These are phyloP conservation scores for Chromobotia macracanthus DNA, from an alignment of 2,797 vertebrate genomes.

Conservation along the genomic window DNA sequence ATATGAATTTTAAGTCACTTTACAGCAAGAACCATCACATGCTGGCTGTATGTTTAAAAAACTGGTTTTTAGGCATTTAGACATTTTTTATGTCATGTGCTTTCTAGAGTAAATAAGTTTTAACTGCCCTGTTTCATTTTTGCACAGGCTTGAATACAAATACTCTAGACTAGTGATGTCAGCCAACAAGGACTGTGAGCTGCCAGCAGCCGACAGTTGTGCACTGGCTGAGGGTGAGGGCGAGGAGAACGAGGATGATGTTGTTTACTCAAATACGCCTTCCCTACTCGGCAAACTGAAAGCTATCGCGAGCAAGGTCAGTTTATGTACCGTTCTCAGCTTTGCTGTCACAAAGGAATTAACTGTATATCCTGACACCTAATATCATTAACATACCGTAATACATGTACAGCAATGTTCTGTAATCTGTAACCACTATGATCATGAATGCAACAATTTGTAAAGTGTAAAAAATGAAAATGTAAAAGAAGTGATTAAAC, in stretches of 20 bases:
- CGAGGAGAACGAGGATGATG: constrained; percentile 87
- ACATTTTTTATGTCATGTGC: not conserved
- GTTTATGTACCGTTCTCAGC: constrained; percentile 38
- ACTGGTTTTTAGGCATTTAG: no score
- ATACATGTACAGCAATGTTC: no score
- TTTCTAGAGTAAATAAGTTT: not conserved
- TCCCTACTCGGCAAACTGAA: constrained; percentile 93
- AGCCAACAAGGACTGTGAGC: constrained; percentile 93
- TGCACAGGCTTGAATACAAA: constrained; percentile 91
- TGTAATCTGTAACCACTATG: not conserved
- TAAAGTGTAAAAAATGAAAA: not conserved
- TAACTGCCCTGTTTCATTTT: not conserved
- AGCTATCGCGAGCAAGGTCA: constrained; percentile 94
- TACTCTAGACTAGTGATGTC: constrained; percentile 97
- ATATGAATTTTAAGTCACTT: not conserved
- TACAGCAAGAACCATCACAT: not conserved
- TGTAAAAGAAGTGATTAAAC: no score
- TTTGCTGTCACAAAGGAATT: not conserved
- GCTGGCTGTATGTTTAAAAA: not conserved
- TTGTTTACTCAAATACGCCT: constrained; percentile 93
- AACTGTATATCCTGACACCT: not conserved
- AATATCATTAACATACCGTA: not conserved
- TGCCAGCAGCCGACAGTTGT: constrained; percentile 95
- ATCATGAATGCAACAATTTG: not conserved
- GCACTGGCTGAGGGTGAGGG: constrained; percentile 99